phyloP scores from a whole-genome alignment of 2,888 invertebrate genomes.

The Trissonchulus latispiculum region DNA sequence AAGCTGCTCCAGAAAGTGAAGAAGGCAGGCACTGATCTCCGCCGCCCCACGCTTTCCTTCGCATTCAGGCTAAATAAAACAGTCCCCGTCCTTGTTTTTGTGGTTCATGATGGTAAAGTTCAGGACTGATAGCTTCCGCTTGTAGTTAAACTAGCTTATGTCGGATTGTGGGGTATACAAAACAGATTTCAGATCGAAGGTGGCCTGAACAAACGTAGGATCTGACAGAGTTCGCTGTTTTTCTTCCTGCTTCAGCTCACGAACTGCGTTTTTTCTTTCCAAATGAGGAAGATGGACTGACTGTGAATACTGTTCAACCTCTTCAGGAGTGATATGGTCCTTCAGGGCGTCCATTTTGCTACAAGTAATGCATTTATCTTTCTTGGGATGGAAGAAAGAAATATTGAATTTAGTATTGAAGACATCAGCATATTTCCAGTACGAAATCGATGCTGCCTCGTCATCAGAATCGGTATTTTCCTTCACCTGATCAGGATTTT shows the following conservation, averaged over 20 bases:
- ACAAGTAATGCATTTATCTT: conserved; percentile 16
- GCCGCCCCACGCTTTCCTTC: conserved; percentile 14
- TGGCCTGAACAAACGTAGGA: neutral
- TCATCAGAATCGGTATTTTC: neutral
- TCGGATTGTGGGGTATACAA: conserved; percentile 14
- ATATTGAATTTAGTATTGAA: conserved; percentile 18
- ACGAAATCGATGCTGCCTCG: too few relatives aligned
- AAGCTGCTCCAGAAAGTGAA: neutral
- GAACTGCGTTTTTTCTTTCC: neutral
- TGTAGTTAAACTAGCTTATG: conserved; percentile 17
- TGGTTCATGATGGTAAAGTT: conserved; percentile 17
- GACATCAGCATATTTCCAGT: neutral
- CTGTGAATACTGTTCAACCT: neutral
- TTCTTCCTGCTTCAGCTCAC: neutral
- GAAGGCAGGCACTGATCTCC: conserved; percentile 15
- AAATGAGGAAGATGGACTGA: neutral
- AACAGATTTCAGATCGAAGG: conserved; percentile 19
- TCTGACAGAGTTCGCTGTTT: neutral
- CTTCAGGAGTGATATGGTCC: neutral
- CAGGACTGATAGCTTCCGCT: conserved; percentile 19
- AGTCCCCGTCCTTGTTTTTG: conserved; percentile 8
- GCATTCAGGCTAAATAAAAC: conserved; percentile 19
- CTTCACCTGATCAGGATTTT: neutral
- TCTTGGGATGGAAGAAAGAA: conserved; percentile 15
- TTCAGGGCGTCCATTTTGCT: neutral